Base-by-base conservation (phyloP, 2,113 vertebrate species). In the Uropsilus gracilis region DNA sequence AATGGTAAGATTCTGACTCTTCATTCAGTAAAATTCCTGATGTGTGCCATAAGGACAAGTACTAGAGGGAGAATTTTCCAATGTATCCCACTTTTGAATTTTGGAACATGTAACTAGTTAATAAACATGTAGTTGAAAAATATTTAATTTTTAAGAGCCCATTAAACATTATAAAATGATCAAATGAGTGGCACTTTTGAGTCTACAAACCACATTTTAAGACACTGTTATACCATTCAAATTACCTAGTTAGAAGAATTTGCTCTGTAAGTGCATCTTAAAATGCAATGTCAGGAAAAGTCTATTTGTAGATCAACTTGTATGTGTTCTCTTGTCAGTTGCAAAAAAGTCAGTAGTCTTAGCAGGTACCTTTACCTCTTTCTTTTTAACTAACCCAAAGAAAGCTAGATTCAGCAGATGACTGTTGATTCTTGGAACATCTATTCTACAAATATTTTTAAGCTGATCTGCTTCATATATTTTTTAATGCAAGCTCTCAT, bases 141-240 rank as follows among this genome's bases (percentile, higher is more conserved):
- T 64, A 83, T 50, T 39, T 81, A 61, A 59, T 61, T 81, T 64
- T 76, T 68, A 87, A 83, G 30, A 69, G 17, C 30, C 17, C 69
- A 48, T 48, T 86, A 42, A 84, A 66, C 42, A 81, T 53, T 55
- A 63, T 50, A 86, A 90, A 96, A 57, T 72, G 34, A 77, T 44
- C 59, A 91, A 57, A 77, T 32, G 30, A 53, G 73, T 61, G 76
- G 71, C 14, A 87, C 71, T 69, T 71, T 30, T 71, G 69, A 71
- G 50, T 48, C 24, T 84, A 88, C 30, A 88, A 94, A 94, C 55
- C 20, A 76, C 37, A 77, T 46, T 90, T 82, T 76, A 93, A 89
- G 81, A 93, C 14, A 57, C 1, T 66, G 72, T 10, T 30, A 66
- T n/a, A 61, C 28, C 26, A 88, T 18, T 71, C 44, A 39, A 61